A percentile compares a stretch with the other conserved stretches of the same genome.
phyloP scores from a whole-genome alignment of 2,888 invertebrate genomes.

The Euplexia lucipara region DNA sequence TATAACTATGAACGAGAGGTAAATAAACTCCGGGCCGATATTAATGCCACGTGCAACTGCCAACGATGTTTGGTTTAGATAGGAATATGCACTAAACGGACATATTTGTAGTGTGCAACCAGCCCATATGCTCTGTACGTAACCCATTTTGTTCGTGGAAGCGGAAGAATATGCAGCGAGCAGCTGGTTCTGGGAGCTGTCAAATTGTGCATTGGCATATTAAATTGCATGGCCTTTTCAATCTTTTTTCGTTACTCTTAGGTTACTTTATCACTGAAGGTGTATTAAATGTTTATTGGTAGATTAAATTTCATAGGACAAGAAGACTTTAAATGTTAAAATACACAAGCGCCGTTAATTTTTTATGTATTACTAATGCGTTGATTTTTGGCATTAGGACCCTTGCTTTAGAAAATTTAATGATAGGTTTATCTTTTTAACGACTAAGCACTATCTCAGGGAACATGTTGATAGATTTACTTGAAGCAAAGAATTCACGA shows the following conservation, averaged over 20 bases:
- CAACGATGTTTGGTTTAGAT: constrained; percentile 46
- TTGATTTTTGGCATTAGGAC: too few species aligned
- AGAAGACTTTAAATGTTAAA: background rate
- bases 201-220: constrained; percentile 14
- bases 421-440: too few species aligned
- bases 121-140: constrained; percentile 28
- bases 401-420: too few species aligned
- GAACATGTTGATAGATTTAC: background rate
- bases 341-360: too few species aligned
- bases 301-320: constrained; percentile 2
- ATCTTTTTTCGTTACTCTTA: background rate
- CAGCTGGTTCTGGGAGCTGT: constrained; percentile 27
- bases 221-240: constrained; percentile 9
- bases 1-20: constrained; percentile 49
- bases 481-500: background rate
- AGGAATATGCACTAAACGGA: constrained; percentile 40
- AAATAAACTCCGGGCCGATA: constrained; percentile 61
- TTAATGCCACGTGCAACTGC: constrained; percentile 60
- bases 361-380: background rate
- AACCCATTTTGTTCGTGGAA: constrained; percentile 48
- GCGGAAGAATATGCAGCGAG: constrained; percentile 42
- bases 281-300: background rate
- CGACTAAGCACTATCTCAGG: background rate
- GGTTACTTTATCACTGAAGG: background rate
- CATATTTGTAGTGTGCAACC: constrained; percentile 19